Evolutionary conservation across 2,797 vertebrate genomes (phyloP), one percentile per base, ranked within the genome.

Genomic region (Prionace glauca): DNA sequence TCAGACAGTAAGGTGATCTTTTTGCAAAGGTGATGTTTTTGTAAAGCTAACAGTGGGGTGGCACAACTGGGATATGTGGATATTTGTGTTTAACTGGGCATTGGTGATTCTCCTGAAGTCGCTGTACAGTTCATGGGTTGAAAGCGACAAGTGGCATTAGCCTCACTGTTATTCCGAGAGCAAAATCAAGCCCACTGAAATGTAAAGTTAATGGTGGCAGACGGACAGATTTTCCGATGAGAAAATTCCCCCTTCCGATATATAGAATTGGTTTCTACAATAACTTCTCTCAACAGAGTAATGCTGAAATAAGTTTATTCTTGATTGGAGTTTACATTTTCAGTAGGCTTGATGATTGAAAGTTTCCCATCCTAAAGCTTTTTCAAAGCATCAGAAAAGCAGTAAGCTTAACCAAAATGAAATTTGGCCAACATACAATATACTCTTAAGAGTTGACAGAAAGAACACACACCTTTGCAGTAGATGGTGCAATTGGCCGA

Each of bases 401-500:
- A 74, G 72, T 74, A 94, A 56, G 3, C 32, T 94, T 56, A 29
- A 60, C 14, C 12, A 90, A 90, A 62, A 32, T n/a, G n/a, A 32
- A 29, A 90, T 16, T 29, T 32, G 10, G 24, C 16, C 41, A 56
- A 74, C 32, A 12, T 32, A 94, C 26, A 45, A 11, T 71, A 45
- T 71, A 26, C 92, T 72, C 5, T 32, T 32, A 74, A 94, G 36
- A 56, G 65, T 94, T 94, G 22, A 94, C 56, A 29, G 22, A 45
- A 0, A 5, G 50, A 93, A 95, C 60, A 97, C 97, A 96, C 92
- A 99, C 99, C 98, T 97, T 97, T 98, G 97, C 98, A 98, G 97
- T 98, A 99, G 97, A 99, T 97, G 95, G 97, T 97, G 0, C 97
- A 96, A 96, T 99, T 99, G 96, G 98, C 98, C 0, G 97, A 97